Base-by-base conservation (phyloP, 2,888 invertebrate species). In the Euplagia quadripunctaria region DNA sequence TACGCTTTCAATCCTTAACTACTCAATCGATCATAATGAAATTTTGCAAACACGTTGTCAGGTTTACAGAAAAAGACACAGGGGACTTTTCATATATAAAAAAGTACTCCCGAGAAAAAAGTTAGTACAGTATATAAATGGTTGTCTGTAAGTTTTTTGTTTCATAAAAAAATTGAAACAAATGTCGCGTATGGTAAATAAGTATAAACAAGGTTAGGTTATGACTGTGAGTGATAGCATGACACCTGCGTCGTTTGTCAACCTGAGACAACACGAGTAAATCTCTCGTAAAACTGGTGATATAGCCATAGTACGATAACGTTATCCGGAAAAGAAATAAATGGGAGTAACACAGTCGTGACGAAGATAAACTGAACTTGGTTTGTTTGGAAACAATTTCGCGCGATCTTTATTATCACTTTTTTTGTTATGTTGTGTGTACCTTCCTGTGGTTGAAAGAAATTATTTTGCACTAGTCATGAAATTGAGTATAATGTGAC, bases 191-290 rank as follows among this genome's bases (percentile, higher is more conserved):
- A 41, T 55, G n/a, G n/a, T 41, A 63, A 41, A 58, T 7, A 58
- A 3, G 14, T 31, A 31, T 31, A 31, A 49, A 31, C n/a, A 63
- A 64, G 55, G 65, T 46, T 42, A 41, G 63, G 64, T 72, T 64
- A 69, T 65, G 72, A 64, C 61, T 49, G 51, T 69, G 70, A 72
- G 31, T 61, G 61, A 75, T 71, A 42, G 42, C 41, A 43, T 67
- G 66, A 42, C 65, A 61, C 65, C 41, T 55, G 42, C 9, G 64
- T 65, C 55, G 51, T 66, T 72, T 66, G 63, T 72, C 64, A 75
- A 72, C 31, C 69, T 64, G 5, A 43, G 17, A 55, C 9, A 63
- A 67, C 55, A 55, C 9, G 52, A 51, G 31, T 41, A 20, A 43
- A 63, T 71, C 63, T 69, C 49, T 49, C 16, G 52, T 63, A 17